Evolutionary conservation across 2,113 vertebrate species (phyloP).

Genomic region (Macrotus californicus): DNA sequence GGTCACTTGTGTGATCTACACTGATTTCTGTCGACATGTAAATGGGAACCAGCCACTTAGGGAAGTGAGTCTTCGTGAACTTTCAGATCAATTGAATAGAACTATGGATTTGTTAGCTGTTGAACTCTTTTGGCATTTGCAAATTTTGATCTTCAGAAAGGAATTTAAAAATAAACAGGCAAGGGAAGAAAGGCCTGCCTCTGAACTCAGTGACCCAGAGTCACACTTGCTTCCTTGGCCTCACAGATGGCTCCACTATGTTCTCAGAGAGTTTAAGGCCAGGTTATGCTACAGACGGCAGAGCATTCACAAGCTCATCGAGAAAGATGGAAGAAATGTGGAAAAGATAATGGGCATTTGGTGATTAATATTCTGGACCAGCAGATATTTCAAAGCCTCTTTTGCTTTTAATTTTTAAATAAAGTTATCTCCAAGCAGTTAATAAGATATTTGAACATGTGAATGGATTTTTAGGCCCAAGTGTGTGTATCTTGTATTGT

Average conservation of each 20-base stretch:
- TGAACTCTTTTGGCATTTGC: slow-evolving; percentile 1
- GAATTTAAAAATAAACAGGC: slow-evolving; percentile 33
- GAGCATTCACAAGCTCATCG: not conserved
- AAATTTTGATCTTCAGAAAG: slow-evolving; percentile 19
- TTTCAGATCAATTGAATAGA: slow-evolving; percentile 61
- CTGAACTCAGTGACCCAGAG: not conserved
- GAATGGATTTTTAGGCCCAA: not conserved
- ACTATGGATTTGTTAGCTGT: slow-evolving; percentile 12
- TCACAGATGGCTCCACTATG: not conserved
- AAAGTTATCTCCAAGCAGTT: not conserved
- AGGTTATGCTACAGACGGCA: not conserved
- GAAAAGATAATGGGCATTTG: not conserved
- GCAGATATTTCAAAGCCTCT: not conserved
- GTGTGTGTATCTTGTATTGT: not conserved
- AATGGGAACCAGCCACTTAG: slow-evolving; percentile 51
- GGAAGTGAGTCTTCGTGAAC: slow-evolving; percentile 44
- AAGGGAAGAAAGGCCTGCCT: not conserved
- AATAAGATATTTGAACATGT: not conserved
- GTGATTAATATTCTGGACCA: not conserved
- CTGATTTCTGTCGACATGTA: slow-evolving; percentile 64
- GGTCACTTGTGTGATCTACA: slow-evolving; percentile 12
- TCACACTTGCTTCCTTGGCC: not conserved
- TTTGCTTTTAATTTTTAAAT: slow-evolving; percentile 16
- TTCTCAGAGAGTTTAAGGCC: not conserved
- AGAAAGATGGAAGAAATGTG: not conserved